A percentile compares a stretch with the other conserved stretches of the same genome.
phyloP scores from a whole-genome alignment of 1,140 invertebrate genomes.

The Trachelipus rathkii region DNA sequence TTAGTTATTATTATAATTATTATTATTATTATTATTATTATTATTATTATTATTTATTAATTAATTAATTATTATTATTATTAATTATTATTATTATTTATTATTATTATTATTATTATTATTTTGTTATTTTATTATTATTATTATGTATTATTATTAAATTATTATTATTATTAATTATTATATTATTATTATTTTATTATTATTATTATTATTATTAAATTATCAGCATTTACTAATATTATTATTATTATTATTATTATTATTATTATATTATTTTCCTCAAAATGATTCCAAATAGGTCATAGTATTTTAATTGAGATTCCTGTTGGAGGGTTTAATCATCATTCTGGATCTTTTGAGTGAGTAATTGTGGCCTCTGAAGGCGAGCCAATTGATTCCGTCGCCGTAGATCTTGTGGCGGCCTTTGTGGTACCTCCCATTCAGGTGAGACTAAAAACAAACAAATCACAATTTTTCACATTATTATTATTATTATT shows the following conservation, averaged over 20 bases:
- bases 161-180: too few relatives aligned
- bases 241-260: background rate
- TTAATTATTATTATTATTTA: background rate
- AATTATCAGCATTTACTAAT: background rate
- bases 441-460: conserved; percentile 48
- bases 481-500: background rate
- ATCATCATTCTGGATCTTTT: conserved; percentile 51
- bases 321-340: conserved; percentile 28
- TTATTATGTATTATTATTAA: too few relatives aligned
- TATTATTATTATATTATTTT: too few relatives aligned
- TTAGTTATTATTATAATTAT: too few relatives aligned
- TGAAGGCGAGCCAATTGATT: conserved; percentile 51
- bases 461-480: too few relatives aligned
- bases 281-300: background rate
- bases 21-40: background rate
- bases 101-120: background rate
- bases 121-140: too few relatives aligned
- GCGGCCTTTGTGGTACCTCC: conserved; percentile 47
- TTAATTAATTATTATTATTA: background rate
- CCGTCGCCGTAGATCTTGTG: conserved; percentile 48
- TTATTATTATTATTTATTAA: background rate
- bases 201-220: too few relatives aligned
- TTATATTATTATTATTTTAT: too few relatives aligned
- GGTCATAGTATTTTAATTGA: background rate
- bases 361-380: conserved; percentile 51